Evolutionary conservation across 1,140 invertebrate species (phyloP), one percentile per base, ranked within the genome.

Genomic region (Drosophila mayri): DNA sequence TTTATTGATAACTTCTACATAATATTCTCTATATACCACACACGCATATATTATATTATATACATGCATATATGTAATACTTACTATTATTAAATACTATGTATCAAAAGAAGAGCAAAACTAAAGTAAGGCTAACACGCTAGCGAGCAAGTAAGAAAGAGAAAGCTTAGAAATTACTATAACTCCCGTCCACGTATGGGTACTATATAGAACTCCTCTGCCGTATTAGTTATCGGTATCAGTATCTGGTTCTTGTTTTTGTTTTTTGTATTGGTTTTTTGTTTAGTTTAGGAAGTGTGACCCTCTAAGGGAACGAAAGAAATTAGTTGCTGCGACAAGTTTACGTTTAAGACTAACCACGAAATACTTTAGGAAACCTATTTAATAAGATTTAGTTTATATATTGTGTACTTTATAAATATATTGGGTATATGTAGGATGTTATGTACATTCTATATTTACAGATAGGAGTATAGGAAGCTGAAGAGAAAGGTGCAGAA

Each of bases 291-390:
- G 76, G 77, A 80, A 75, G 62, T 76, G 68, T 40, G 59, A 58
- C 50, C 38, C 54, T 55, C 59, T 38, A 40, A 74, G 28, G 52
- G 62, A 78, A 55, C 40, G 65, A 59, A 68, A 47, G 18, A 59
- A 59, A 43, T 57, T 76, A 52, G 62, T 70, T 66, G 38, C 65
- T 65, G 60, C 72, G 64, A 85, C 57, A 76, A 60, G 66, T 65
- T 73, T 60, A 76, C 41, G 68, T 72, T 65, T 72, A 87, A 50
- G 52, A 64, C 72, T 88, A 87, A 74, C 83, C 88, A 87, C 80
- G 82, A 88, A 86, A 80, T 87, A 87, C 84, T 70, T 73, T 79
- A 83, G 81, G 83, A 87, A 87, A 87, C 84, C 83, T 87, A 87
- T 80, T 87, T 87, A 87, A 87, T 80, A 84, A 87, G 76, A 87